Conservation (phyloP, 1,140 invertebrate species). For the Pomacea maculata region DNA sequence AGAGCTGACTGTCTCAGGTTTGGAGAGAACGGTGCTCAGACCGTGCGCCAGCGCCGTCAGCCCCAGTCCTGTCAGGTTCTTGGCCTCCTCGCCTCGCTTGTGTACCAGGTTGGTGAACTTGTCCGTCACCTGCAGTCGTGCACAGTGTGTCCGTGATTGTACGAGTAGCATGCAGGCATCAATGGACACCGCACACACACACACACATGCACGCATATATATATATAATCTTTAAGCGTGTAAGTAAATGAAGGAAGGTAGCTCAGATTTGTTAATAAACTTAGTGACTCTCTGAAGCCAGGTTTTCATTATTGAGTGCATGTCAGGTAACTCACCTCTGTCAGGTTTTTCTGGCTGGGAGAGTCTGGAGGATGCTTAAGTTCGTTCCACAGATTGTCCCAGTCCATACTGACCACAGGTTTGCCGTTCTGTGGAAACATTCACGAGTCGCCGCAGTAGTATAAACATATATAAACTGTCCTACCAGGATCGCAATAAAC, state of each 20-base stretch:
- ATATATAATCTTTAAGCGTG: too few relatives aligned
- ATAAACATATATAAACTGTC: too few relatives aligned
- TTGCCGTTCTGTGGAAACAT: background rate
- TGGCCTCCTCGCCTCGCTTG: background rate
- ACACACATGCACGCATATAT: background rate
- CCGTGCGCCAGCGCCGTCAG: background rate
- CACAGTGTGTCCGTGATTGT: background rate
- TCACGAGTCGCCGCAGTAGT: too few relatives aligned
- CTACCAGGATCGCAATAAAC: too few relatives aligned
- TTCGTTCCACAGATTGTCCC: constrained; percentile 4
- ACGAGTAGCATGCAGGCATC: too few relatives aligned
- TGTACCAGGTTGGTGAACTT: background rate
- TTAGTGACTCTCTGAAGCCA: background rate
- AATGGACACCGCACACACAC: background rate
- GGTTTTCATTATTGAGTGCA: background rate
- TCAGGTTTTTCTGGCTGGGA: background rate
- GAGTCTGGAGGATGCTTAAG: background rate
- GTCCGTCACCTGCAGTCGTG: background rate
- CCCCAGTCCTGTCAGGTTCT: background rate
- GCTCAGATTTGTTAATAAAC: background rate
- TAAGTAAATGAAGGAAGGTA: background rate
- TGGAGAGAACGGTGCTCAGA: background rate
- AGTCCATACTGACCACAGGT: background rate
- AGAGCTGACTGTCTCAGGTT: background rate
- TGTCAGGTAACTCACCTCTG: background rate